phyloP scores from a whole-genome alignment of 1,140 invertebrate genomes.

The Drosophila pandora region DNA sequence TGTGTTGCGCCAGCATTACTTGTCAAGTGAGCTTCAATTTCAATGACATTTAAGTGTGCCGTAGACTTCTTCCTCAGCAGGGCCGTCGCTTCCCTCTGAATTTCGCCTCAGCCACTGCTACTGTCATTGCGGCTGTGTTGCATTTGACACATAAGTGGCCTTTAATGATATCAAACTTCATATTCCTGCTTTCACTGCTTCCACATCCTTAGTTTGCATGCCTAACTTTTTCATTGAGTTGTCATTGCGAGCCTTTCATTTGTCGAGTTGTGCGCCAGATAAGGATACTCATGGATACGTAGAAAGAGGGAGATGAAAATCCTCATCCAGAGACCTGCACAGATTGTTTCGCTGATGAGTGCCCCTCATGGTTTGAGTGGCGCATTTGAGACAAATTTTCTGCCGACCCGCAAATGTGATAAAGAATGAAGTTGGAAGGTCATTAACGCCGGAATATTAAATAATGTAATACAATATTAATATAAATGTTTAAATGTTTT shows the following conservation, averaged over 20 bases:
- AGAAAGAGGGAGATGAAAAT: not conserved
- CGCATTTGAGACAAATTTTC: conserved; percentile 36
- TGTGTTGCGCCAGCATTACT: conserved; percentile 65
- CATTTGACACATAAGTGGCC: conserved; percentile 76
- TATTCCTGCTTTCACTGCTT: conserved; percentile 50
- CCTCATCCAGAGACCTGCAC: conserved; percentile 12
- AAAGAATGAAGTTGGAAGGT: conserved; percentile 36
- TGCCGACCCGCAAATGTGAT: not conserved
- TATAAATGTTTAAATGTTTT: no score
- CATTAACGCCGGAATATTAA: conserved; percentile 11
- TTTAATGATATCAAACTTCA: conserved; percentile 76
- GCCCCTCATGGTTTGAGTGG: conserved; percentile 18
- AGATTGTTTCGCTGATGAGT: conserved; percentile 16
- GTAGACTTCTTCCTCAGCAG: conserved; percentile 27
- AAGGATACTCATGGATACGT: conserved; percentile 34
- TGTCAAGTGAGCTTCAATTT: conserved; percentile 72
- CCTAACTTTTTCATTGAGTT: conserved; percentile 70
- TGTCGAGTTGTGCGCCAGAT: conserved; percentile 47
- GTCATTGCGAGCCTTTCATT: conserved; percentile 65
- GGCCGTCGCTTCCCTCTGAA: conserved; percentile 17
- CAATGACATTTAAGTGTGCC: conserved; percentile 72
- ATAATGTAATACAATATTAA: no score
- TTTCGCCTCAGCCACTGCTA: conserved; percentile 18
- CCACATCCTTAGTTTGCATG: conserved; percentile 61
- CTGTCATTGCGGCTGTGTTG: conserved; percentile 53